Percentiles rank a stretch among this genome's conserved stretches.
Evolutionary conservation across 2,113 vertebrate species (phyloP).

Genomic region (Pluvianellus socialis): DNA sequence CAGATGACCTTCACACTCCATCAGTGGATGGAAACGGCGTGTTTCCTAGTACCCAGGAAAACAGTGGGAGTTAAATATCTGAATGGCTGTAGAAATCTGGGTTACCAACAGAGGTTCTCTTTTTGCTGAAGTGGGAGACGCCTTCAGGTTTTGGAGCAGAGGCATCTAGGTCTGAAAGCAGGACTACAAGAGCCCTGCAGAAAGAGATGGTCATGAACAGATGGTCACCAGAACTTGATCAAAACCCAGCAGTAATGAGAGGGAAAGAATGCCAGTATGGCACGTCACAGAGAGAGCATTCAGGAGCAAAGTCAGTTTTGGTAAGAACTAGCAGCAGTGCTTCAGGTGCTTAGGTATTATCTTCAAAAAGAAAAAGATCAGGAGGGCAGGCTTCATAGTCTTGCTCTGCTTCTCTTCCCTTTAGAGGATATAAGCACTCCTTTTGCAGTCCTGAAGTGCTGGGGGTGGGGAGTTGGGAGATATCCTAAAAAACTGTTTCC

Average conservation of each 20-base stretch:
- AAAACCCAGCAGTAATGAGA: accelerated
- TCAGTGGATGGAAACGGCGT: background rate
- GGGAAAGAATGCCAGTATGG: background rate
- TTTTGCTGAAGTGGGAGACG: background rate
- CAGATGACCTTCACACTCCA: background rate
- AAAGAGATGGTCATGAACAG: background rate
- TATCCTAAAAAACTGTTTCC: background rate
- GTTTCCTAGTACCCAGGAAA: background rate
- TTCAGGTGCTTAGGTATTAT: background rate
- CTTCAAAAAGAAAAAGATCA: background rate
- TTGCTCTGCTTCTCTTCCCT: background rate
- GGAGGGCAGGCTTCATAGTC: background rate
- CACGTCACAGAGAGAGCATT: background rate
- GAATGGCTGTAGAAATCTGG: background rate
- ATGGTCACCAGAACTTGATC: background rate
- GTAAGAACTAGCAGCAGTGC: background rate
- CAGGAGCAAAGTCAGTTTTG: background rate
- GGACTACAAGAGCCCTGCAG: background rate
- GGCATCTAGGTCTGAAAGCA: background rate
- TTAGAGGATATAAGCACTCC: background rate
- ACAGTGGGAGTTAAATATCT: background rate
- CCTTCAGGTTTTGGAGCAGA: background rate
- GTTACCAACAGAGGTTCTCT: background rate
- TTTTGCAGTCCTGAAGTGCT: background rate
- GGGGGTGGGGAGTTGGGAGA: background rate